Percentiles rank a stretch among this genome's conserved stretches.
These are phyloP conservation scores for Peromyscus californicus DNA, from an alignment of 2,113 vertebrate species.

Conservation along the genomic window DNA sequence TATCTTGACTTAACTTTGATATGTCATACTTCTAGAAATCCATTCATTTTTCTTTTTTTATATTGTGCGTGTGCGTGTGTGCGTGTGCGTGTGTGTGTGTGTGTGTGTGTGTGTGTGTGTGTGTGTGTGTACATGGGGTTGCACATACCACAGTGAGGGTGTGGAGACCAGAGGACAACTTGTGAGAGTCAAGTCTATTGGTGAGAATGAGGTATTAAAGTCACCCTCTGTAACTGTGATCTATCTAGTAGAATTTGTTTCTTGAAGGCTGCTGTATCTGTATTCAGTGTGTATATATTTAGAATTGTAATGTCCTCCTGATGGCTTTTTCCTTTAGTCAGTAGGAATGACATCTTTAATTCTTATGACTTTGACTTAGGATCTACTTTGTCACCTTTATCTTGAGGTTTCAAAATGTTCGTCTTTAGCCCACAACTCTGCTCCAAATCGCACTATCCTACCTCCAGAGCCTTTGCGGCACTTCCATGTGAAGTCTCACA, in stretches of 20 bases:
- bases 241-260: too few relatives aligned
- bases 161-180: neutral
- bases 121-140: too few relatives aligned
- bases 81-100: neutral
- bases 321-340: neutral
- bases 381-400: neutral
- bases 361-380: neutral
- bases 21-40: neutral
- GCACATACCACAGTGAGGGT: neutral
- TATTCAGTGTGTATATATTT: neutral
- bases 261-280: neutral
- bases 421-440: constrained; percentile 12
- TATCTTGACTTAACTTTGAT: neutral
- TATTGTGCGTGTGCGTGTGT: neutral
- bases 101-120: neutral
- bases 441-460: neutral
- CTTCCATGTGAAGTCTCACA: neutral
- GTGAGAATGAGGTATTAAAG: neutral
- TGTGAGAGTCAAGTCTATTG: neutral
- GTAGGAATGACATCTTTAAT: neutral
- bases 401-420: neutral
- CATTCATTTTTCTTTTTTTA: neutral
- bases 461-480: neutral
- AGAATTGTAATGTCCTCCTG: neutral
- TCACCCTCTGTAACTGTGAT: neutral